phyloP scores from a whole-genome alignment of 2,888 invertebrate genomes.

The Mechanitis mazaeus region DNA sequence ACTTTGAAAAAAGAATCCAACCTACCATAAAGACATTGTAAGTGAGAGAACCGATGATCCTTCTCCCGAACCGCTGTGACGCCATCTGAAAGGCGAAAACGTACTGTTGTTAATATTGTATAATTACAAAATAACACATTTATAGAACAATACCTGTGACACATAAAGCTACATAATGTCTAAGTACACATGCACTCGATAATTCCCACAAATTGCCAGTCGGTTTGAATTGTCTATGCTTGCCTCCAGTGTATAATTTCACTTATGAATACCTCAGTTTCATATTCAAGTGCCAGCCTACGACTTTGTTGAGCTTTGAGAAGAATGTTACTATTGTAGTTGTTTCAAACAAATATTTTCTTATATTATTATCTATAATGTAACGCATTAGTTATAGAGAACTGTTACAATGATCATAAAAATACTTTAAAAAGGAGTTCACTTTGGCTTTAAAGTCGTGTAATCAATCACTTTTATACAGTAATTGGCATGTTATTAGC shows the following conservation, averaged over 20 bases:
- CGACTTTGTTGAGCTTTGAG: too few relatives aligned
- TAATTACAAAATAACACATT: neutral
- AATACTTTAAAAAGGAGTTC: too few relatives aligned
- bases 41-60: slow-evolving; percentile 47
- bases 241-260: slow-evolving; percentile 21
- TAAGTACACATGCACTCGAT: slow-evolving; percentile 38
- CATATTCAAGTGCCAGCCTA: neutral
- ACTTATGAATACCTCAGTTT: slow-evolving; percentile 17
- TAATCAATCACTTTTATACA: too few relatives aligned
- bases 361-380: too few relatives aligned
- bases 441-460: too few relatives aligned
- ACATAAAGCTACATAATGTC: slow-evolving; percentile 7
- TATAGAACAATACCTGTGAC: neutral
- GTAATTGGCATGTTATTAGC: neutral
- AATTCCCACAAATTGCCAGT: slow-evolving; percentile 44
- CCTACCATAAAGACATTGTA: slow-evolving; percentile 60
- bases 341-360: too few relatives aligned
- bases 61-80: slow-evolving; percentile 44
- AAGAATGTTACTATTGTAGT: too few relatives aligned
- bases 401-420: too few relatives aligned
- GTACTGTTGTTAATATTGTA: neutral
- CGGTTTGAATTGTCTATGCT: slow-evolving; percentile 49
- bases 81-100: slow-evolving; percentile 57
- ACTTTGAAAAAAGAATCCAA: slow-evolving; percentile 9
- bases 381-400: too few relatives aligned